Conservation (phyloP, 2,113 vertebrate genomes). For the Ramphastos sulfuratus region DNA sequence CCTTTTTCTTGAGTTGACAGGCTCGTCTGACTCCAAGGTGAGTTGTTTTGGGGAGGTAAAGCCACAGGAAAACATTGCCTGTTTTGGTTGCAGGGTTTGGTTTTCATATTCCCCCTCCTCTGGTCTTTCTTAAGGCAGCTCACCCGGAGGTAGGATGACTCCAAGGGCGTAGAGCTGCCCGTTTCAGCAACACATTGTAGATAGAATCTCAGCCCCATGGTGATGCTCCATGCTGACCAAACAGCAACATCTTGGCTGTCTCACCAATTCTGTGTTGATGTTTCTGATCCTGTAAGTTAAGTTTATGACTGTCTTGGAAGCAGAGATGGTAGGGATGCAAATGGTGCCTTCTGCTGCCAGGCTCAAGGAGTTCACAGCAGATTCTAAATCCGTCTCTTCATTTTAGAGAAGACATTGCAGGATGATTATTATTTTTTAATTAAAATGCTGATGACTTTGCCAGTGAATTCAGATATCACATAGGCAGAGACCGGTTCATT, state of each 20-base stretch:
- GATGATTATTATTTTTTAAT: background rate
- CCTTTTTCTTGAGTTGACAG: background rate
- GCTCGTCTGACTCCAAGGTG: background rate
- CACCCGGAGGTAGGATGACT: accelerated
- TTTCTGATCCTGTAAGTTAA: no score
- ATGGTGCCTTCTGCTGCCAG: background rate
- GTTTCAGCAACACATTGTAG: background rate
- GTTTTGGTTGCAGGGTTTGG: background rate
- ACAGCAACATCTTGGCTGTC: background rate
- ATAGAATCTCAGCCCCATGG: background rate
- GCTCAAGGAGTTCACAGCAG: background rate
- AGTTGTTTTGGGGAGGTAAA: background rate
- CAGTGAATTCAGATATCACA: background rate
- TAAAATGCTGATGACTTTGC: background rate
- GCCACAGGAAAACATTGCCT: background rate
- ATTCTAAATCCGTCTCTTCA: background rate
- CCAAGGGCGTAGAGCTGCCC: background rate
- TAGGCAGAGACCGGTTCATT: background rate
- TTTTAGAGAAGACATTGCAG: background rate
- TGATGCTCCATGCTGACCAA: background rate
- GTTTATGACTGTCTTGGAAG: background rate
- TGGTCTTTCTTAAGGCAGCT: background rate
- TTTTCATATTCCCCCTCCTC: accelerated
- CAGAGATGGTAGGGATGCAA: background rate
- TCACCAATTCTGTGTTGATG: background rate